Conservation (phyloP, 2,113 vertebrate genomes). For the Poecile atricapillus region DNA sequence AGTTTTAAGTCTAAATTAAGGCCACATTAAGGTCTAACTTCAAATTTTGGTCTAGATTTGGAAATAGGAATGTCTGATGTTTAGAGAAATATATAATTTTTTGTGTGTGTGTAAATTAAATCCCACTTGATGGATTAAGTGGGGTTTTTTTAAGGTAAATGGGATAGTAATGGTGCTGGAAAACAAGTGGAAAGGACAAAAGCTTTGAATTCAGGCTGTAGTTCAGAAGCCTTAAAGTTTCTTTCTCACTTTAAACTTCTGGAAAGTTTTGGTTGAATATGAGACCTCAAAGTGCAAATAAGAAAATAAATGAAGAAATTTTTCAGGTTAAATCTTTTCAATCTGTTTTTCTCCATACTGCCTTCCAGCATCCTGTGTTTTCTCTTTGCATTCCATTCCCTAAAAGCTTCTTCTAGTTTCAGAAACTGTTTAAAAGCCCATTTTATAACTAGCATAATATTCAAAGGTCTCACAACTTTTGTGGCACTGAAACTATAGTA, state of each 20-base stretch:
- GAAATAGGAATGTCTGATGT: neutral
- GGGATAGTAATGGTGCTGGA: neutral
- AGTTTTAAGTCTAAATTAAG: constrained; percentile 11
- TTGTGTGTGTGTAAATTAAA: constrained; percentile 11
- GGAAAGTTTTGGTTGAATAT: neutral
- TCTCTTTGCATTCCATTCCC: constrained; percentile 14
- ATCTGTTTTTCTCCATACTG: neutral
- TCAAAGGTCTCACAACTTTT: neutral
- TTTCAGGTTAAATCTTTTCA: constrained; percentile 8
- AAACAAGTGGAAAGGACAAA: neutral
- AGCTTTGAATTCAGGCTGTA: neutral
- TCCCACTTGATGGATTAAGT: neutral
- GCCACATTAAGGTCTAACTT: constrained; percentile 27
- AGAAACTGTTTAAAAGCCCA: constrained; percentile 17
- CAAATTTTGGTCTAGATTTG: constrained; percentile 6
- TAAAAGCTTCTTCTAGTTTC: constrained; percentile 17
- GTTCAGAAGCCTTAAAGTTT: neutral
- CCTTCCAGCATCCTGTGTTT: constrained; percentile 21
- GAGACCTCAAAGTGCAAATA: neutral
- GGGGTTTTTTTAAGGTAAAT: neutral
- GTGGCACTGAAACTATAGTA: neutral
- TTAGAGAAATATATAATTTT: neutral
- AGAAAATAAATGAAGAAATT: neutral
- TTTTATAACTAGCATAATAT: neutral
- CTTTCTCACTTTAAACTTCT: neutral